Base-by-base conservation (phyloP, 2,888 invertebrate species). In the Dugesia japonica region DNA sequence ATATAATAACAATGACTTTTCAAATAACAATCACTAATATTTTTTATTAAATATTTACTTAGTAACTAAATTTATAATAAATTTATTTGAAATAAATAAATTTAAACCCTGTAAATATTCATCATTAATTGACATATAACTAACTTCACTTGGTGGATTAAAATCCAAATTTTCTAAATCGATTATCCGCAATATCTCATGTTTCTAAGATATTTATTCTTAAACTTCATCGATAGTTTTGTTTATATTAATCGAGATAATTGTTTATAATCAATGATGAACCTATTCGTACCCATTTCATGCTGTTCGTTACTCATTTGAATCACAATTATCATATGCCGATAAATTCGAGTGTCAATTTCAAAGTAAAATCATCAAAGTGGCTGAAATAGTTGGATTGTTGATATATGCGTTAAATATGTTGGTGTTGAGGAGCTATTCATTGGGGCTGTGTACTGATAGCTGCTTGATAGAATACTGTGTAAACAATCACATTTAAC, bases 211-310 rank as follows among this genome's bases (percentile, higher is more conserved):
- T 56, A 56, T 56, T 56, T 56, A 56, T 56, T 56, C 56, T 4
- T 56, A 56, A 56, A 56, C 56, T 56, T 56, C 56, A 56, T 56
- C 56, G n/a, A 56, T 56, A 56, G 56, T 56, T 56, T 56, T 56
- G 56, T 56, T 56, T 56, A 56, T 56, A 56, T 56, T 56, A 56
- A 56, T 56, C 56, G 56, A 56, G 17, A 56, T 56, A 56, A 56
- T 56, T 56, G 56, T 56, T 56, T 56, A 56, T 56, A 56, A 56
- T 56, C 9, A 9, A 1, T 56, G 56, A 23, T 56, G 56, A 56
- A 56, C 56, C 56, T 56, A 56, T 56, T 56, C 56, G n/a, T 56
- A 13, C n/a, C 56, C 56, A 56, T 56, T n/a, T 56, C 56, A 56
- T 56, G 56, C 56, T 56, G 56, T 56, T 56, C 56, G 56, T 56